Evolutionary conservation across 2,888 invertebrate genomes (phyloP), one percentile per base, ranked within the genome.

Genomic region (Microdon myrmicae): DNA sequence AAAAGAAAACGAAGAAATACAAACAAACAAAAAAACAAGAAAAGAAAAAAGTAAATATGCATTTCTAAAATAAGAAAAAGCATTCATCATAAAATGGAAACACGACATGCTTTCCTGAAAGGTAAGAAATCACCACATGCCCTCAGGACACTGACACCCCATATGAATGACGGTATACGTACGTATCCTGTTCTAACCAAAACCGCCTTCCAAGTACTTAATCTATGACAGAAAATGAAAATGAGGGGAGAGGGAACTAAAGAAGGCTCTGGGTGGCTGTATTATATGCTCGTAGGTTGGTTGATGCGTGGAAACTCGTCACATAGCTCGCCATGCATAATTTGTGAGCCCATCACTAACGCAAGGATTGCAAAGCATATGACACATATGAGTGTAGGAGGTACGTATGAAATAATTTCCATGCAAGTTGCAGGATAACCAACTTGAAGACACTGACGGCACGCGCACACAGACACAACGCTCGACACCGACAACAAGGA

Each of bases 121-220:
- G 61, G 56, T 64, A 64, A 56, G 55, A 51, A 64, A 64, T 64
- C 61, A n/a, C n/a, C n/a, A 64, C 51, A 29, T 56, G 45, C 49
- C 56, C 61, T 20, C 20, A 20, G 56, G 61, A 64, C n/a, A n/a
- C 35, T 25, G 56, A 56, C 56, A 55, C 44, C 41, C 47, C 49
- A 56, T 34, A 44, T 38, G 9, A 9, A 9, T 39, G 25, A 23
- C 4, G 23, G 22, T 22, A 12, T 14, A 3, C 10, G 5, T 2
- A 26, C 19, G n/a, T n/a, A 26, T 28, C 32, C 17, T n/a, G n/a
- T n/a, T 4, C 6, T 31, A 31, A 26, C 29, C 48, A 44, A 56
- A 56, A 56, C 61, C 56, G 49, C 49, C 51, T n/a, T 31, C 22
- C 44, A 49, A 56, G 51, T 32, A 49, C 48, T 55, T 55, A 55